Evolutionary conservation across 2,888 invertebrate species (phyloP).

Genomic region (Nineta flava): DNA sequence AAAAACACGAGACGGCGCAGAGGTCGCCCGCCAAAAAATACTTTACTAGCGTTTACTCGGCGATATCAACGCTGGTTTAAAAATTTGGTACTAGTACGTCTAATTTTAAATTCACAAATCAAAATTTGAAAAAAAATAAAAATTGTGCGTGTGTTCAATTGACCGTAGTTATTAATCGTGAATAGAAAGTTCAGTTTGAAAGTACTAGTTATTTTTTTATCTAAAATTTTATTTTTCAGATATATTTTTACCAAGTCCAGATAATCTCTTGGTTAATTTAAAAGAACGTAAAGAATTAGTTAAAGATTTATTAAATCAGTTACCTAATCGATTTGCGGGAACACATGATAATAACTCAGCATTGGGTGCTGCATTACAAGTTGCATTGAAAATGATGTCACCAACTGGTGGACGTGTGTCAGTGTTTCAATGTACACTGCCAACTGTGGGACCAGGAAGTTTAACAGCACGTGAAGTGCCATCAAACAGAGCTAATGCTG

Average conservation of each 20-base stretch:
- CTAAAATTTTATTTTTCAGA: constrained; percentile 39
- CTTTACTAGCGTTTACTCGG: too few species aligned
- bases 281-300: constrained; percentile 68
- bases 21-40: too few species aligned
- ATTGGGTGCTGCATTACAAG: constrained; percentile 83
- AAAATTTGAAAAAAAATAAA: too few species aligned
- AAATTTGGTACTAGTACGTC: too few species aligned
- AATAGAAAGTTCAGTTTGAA: too few species aligned
- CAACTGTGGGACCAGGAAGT: constrained; percentile 76
- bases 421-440: constrained; percentile 82
- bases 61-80: too few species aligned
- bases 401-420: constrained; percentile 89
- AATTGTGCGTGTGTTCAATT: too few species aligned
- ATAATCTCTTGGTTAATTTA: constrained; percentile 82
- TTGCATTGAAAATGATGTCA: constrained; percentile 82
- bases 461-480: constrained; percentile 79
- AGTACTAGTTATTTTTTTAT: too few species aligned
- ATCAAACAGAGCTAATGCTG: constrained; percentile 58
- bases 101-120: too few species aligned
- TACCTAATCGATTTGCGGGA: constrained; percentile 52
- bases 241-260: constrained; percentile 86
- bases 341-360: constrained; percentile 63
- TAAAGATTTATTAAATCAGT: constrained; percentile 53
- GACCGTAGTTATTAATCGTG: too few species aligned
- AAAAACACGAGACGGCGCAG: too few species aligned